Percentiles rank a stretch among this genome's conserved stretches.
phyloP scores from a whole-genome alignment of 1,140 invertebrate genomes.

The Leptinotarsa defecta region DNA sequence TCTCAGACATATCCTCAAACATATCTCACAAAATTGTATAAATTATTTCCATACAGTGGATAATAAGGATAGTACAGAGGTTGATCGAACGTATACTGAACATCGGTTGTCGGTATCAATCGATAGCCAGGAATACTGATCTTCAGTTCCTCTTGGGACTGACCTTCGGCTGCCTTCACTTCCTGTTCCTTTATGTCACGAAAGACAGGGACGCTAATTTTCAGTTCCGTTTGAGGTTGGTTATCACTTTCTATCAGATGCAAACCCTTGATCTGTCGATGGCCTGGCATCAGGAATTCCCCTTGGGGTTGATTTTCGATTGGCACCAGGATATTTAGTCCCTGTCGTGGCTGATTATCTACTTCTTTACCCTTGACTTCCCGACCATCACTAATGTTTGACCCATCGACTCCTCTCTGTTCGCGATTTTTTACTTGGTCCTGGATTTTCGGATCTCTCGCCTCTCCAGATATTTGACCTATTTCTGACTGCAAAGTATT shows the following conservation, averaged over 20 bases:
- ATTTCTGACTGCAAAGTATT: not conserved
- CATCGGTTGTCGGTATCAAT: not conserved
- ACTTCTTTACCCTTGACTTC: not conserved
- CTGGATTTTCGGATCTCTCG: not conserved
- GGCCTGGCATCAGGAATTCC: no score
- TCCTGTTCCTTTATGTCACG: not conserved
- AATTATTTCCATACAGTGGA: not conserved
- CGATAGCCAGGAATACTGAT: not conserved
- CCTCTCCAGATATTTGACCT: not conserved
- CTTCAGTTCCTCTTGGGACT: not conserved
- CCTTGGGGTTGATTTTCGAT: no score
- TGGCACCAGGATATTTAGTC: no score
- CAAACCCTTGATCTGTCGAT: no score
- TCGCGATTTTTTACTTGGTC: not conserved
- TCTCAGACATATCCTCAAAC: not conserved
- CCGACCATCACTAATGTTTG: not conserved
- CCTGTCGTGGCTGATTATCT: not conserved
- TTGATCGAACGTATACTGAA: not conserved
- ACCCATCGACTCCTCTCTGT: no score
- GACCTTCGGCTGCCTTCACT: not conserved
- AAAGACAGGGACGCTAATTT: no score
- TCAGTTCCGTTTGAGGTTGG: no score
- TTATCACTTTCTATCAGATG: no score
- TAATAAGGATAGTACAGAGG: not conserved
- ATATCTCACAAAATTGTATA: not conserved